Conservation (phyloP, 2,888 invertebrate genomes). For the Kryphioiulus occultus region DNA sequence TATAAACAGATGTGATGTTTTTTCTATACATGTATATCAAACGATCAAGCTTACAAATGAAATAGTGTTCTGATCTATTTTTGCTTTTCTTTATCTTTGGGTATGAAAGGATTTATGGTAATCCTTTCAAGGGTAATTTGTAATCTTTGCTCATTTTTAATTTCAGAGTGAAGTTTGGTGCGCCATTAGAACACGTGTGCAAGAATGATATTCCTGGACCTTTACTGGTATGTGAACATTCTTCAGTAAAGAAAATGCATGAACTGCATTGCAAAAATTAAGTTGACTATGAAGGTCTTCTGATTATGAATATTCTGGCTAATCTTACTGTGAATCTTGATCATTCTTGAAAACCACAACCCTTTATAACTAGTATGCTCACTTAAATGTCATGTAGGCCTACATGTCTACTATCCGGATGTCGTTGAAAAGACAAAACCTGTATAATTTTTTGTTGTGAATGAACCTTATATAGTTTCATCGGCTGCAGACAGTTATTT, state of each 20-base stretch:
- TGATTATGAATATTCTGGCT: no score
- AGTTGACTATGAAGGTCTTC: no score
- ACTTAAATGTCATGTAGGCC: no score
- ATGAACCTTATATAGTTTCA: conserved; percentile 41
- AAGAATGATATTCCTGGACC: conserved; percentile 95
- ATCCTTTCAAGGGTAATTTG: not conserved
- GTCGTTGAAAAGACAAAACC: not conserved
- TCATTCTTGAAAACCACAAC: not conserved
- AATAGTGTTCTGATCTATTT: not conserved
- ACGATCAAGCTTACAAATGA: no score
- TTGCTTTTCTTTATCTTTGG: not conserved
- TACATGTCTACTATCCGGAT: not conserved
- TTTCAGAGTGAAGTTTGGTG: conserved; percentile 88
- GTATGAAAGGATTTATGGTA: not conserved
- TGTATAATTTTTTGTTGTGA: not conserved
- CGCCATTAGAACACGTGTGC: conserved; percentile 88
- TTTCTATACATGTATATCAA: no score
- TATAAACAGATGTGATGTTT: no score
- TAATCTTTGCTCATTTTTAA: conserved; percentile 53
- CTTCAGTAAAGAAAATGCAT: no score
- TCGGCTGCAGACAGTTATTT: not conserved
- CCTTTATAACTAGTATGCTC: no score
- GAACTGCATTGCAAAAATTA: no score
- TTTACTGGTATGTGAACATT: conserved; percentile 75
- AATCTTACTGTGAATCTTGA: no score